phyloP scores from a whole-genome alignment of 2,113 vertebrate genomes.

The Aleadryas rufinucha region DNA sequence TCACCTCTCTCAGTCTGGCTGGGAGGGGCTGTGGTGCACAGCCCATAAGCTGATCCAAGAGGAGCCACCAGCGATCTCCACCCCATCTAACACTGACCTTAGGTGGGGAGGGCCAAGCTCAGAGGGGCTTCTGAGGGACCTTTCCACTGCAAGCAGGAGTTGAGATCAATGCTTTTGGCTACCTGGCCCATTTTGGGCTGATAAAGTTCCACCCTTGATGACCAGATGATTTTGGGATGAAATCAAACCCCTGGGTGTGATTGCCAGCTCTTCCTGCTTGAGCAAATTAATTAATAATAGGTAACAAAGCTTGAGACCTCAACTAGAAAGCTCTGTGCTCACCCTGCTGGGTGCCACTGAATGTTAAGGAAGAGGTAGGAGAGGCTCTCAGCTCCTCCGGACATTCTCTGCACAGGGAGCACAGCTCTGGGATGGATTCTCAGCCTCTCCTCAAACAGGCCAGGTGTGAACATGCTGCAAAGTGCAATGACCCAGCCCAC shows the following conservation, averaged over 20 bases:
- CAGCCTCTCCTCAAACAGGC: not conserved
- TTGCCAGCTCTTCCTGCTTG: not conserved
- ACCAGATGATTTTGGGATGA: not conserved
- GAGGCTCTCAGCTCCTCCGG: not conserved
- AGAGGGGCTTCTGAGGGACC: not conserved
- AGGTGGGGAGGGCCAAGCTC: not conserved
- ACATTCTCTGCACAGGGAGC: not conserved
- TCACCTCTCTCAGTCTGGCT: not conserved
- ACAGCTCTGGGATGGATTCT: not conserved
- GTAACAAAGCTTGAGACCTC: not conserved
- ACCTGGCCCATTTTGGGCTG: not conserved
- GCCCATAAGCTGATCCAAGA: not conserved
- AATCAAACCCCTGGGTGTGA: not conserved
- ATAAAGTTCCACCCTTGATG: not conserved
- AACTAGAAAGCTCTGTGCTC: not conserved
- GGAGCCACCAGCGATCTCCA: not conserved
- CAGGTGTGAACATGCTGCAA: not conserved
- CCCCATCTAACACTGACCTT: rapidly evolving
- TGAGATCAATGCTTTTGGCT: not conserved
- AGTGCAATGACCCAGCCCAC: not conserved
- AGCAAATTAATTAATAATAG: not conserved
- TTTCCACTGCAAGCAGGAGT: not conserved
- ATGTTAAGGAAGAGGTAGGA: not conserved
- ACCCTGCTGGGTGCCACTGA: not conserved
- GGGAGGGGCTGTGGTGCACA: not conserved